Evolutionary conservation across 2,797 vertebrate species (phyloP), one percentile per base, ranked within the genome.

Genomic region (Oreochromis mossambicus): DNA sequence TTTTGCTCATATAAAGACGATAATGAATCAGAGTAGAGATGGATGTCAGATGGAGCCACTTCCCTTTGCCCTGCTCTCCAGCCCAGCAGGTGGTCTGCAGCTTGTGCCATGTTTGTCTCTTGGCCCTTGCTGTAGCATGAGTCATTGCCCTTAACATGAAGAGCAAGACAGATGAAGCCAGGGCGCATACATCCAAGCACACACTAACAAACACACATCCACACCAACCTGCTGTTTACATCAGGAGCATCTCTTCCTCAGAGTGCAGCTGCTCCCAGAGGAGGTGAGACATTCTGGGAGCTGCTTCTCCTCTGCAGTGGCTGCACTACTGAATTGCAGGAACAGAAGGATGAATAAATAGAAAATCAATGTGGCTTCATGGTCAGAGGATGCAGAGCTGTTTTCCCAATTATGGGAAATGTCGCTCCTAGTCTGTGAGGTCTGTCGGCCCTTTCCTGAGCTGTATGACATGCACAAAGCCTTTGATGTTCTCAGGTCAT

Each of bases 11-110:
- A 19, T 88, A 91, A 93, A 93, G 87, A 89, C 21, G 56, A 87
- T 93, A 94, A 93, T 93, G 93, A 94, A 91, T 93, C 89, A 93
- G 92, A 82, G 80, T 9, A 7, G 29, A 81, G 91, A 89, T 79
- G 81, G 89, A 88, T 92, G 91, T 90, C 81, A 52, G 86, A 29
- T 52, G 34, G 79, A 83, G 76, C 58, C 75, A 38, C 82, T 83
- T 88, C 82, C 21, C 79, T 34, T 78, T 61, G 21, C 84, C 86
- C 81, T 66, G 84, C 88, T 85, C 90, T 76, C 61, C 52, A 15
- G 84, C 88, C 88, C 88, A 82, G 91, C 91, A 93, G 92, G 94
- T 89, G 93, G 93, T 91, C 91, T 88, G 14, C 77, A 11, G 84
- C 84, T 85, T 66, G 80, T n/a, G 78, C 82, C 77, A 43, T 83